Conservation (phyloP, 2,113 vertebrate species). For the cattle (Bos taurus) region ARS-UCD2.0 NC_037331.1:9197501-9198000, state of each 20-base stretch:
- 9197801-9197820: no score
- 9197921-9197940: not conserved
- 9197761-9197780: no score
- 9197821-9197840: no score
- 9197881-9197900: not conserved
- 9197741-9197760: no score
- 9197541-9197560: not conserved
- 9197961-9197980: not conserved
- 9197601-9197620: not conserved
- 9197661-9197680: no score
- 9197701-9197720: no score
- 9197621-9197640: not conserved
- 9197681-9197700: no score
- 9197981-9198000: not conserved
- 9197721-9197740: no score
- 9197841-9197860: no score
- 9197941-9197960: not conserved
- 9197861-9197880: not conserved
- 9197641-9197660: not conserved
- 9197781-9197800: no score
- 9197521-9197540: not conserved
- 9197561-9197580: not conserved
- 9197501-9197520: not conserved
- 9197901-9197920: not conserved
- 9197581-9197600: not conserved